Evolutionary conservation across 1,140 invertebrate genomes (phyloP), one percentile per base, ranked within the genome.

Genomic region (Drosophila tsacasi): DNA sequence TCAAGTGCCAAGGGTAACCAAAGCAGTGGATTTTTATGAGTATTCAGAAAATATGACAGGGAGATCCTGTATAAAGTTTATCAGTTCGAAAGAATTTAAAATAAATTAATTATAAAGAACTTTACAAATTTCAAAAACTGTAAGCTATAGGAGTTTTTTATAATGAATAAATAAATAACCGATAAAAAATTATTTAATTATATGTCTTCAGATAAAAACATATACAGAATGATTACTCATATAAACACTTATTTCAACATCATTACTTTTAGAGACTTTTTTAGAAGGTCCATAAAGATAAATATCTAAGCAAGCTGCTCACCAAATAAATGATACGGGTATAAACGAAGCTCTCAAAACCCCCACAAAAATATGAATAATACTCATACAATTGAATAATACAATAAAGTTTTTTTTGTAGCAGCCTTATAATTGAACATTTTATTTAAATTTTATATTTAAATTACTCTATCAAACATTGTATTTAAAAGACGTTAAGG

Each of bases 1-100:
- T 66, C 66, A 52, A 63, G 21, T 63, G 30, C 21, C 25, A 27
- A 13, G 4, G 12, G n/a, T 15, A 65, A 15, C 9, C 3, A 54
- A 42, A 42, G 13, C 42, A 55, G 25, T 15, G n/a, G 7, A 9
- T 13, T 21, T 23, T 49, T 13, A 27, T 23, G 7, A 1, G 8
- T 10, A 17, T 17, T 25, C 23, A 8, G 15, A 9, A 17, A 2
- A 49, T 49, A 25, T 17, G 4, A 0, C n/a, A 35, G 5, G 23
- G 2, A 49, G 10, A 17, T 8, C 1, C 15, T 49, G 0, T n/a
- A 37, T n/a, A 4, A n/a, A n/a, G 2, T n/a, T n/a, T 9, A 3
- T 2, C 12, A 32, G 2, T 3, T 32, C 9, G 30, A 3, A 32
- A 10, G 30, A 32, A 32, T 12, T 32, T 32, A 12, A 12, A 32